A percentile compares a stretch with the other conserved stretches of the same genome.
These are phyloP conservation scores for Halcyon malimbica DNA, from an alignment of 2,113 vertebrate species.

Conservation along the genomic window DNA sequence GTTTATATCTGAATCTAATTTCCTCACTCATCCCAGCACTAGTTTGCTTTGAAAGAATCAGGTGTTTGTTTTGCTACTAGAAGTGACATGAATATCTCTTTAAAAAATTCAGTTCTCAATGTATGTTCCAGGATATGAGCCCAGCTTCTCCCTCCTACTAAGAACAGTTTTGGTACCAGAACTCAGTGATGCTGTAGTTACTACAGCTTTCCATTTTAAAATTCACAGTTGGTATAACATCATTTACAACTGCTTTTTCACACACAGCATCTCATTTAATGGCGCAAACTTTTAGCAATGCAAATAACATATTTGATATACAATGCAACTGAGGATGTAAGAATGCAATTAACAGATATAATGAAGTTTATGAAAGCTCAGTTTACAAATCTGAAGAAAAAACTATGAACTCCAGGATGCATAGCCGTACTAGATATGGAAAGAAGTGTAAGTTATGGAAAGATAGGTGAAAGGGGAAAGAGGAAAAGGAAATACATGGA, in stretches of 20 bases:
- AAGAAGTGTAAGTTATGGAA: not conserved
- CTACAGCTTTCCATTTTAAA: not conserved
- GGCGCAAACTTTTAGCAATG: not conserved
- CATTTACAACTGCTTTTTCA: conserved; percentile 19
- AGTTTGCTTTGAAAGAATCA: not conserved
- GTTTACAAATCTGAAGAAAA: not conserved
- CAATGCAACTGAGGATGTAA: not conserved
- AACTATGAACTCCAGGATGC: not conserved
- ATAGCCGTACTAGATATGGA: not conserved
- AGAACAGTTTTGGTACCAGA: not conserved
- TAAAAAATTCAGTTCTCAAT: not conserved
- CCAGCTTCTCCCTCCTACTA: not conserved
- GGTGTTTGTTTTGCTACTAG: not conserved
- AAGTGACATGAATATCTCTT: not conserved
- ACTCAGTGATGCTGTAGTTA: not conserved
- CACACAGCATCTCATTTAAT: not conserved
- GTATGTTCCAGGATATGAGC: not conserved
- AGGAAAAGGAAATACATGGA: not conserved
- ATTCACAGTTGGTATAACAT: not conserved
- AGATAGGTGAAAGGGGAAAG: not conserved
- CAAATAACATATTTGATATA: not conserved
- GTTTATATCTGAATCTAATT: not conserved
- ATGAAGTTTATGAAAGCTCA: not conserved
- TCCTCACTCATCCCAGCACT: not conserved
- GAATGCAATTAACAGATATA: not conserved